A percentile compares a stretch with the other conserved stretches of the same genome.
phyloP scores from a whole-genome alignment of 1,140 invertebrate genomes.

The Bombus affinis region DNA sequence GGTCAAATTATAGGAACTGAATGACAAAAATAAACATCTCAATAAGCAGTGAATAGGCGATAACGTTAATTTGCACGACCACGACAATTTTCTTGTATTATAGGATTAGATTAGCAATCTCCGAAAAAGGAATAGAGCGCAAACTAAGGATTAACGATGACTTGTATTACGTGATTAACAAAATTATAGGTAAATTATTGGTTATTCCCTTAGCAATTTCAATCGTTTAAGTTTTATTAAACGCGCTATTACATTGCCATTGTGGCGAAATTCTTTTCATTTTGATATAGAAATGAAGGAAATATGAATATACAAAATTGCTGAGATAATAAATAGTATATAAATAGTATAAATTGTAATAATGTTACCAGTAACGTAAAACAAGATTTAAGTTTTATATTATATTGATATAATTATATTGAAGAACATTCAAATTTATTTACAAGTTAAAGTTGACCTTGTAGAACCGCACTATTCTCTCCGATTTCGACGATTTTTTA shows the following conservation, averaged over 20 bases:
- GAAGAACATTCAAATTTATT: too few species aligned
- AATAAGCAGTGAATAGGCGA: neutral
- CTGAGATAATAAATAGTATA: neutral
- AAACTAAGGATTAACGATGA: neutral
- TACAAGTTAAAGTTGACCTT: too few species aligned
- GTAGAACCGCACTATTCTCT: too few species aligned
- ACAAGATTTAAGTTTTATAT: too few species aligned
- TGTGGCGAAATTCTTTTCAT: neutral
- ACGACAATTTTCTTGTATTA: neutral
- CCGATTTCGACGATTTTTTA: too few species aligned
- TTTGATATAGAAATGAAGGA: too few species aligned
- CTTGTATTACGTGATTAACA: slow-evolving; percentile 1
- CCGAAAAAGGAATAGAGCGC: too few species aligned
- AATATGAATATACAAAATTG: neutral
- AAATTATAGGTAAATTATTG: neutral
- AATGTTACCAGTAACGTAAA: too few species aligned
- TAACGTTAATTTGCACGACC: neutral
- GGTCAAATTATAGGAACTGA: neutral
- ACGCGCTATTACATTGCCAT: neutral
- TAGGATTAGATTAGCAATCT: too few species aligned
- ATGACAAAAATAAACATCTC: neutral
- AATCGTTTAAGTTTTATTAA: neutral
- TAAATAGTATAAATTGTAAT: too few species aligned
- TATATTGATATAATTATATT: too few species aligned
- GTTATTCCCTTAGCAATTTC: neutral